These are phyloP conservation scores for Amblyjoppa proteus DNA, from an alignment of 2,888 invertebrate species.

Conservation along the genomic window DNA sequence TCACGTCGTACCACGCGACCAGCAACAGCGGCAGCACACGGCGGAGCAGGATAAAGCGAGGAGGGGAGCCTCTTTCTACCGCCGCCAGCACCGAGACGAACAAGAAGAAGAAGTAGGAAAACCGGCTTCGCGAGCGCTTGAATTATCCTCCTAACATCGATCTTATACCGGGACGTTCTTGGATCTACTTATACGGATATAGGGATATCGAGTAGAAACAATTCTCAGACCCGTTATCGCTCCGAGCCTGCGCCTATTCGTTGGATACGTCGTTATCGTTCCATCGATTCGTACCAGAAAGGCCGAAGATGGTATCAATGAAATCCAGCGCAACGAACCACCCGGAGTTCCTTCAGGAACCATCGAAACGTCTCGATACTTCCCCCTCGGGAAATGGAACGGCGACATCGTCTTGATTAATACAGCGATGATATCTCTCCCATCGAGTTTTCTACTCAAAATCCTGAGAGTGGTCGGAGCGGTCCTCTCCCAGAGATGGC, in stretches of 20 bases:
- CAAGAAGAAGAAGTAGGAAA: conserved; percentile 35
- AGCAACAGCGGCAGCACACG: conserved; percentile 14
- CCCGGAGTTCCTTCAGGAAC: background rate
- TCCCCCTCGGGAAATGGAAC: background rate
- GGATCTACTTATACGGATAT: conserved; percentile 61
- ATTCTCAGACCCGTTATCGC: conserved; percentile 54
- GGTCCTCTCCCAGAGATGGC: background rate
- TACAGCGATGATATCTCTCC: conserved; percentile 12
- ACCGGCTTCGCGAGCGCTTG: conserved; percentile 60
- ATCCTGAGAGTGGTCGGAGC: background rate
- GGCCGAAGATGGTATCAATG: conserved; percentile 6
- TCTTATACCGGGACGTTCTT: conserved; percentile 43
- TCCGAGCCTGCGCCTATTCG: conserved; percentile 9
- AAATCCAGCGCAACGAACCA: background rate
- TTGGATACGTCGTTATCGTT: background rate
- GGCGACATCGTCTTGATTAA: conserved; percentile 17
- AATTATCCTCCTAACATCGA: conserved; percentile 63
- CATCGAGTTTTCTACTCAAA: conserved; percentile 14
- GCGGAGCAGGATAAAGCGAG: conserved; percentile 20
- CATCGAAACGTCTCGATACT: background rate
- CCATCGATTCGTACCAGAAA: conserved; percentile 3
- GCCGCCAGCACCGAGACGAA: conserved; percentile 39
- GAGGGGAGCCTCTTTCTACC: conserved; percentile 22
- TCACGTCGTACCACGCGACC: conserved; percentile 49
- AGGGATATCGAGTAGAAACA: conserved; percentile 51